Base-by-base conservation (phyloP, 2,113 vertebrate species). In the Nycticorax nycticorax region DNA sequence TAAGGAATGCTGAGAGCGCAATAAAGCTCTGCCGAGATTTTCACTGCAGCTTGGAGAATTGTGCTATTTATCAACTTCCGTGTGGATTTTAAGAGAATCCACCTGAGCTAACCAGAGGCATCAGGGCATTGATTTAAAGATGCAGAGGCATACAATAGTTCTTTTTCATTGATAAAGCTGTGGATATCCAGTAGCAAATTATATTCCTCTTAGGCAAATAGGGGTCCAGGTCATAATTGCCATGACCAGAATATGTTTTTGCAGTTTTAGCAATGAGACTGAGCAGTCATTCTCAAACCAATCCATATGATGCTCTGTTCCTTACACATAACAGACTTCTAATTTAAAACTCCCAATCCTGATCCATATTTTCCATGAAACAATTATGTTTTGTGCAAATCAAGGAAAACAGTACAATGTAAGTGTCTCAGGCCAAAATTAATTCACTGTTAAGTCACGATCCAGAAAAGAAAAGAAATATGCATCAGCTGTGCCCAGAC, bases 1-100 rank as follows among this genome's bases (percentile, higher is more conserved):
- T 60, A 57, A 82, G 53, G 57, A 93, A 82, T 73, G 81, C 66
- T 91, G 56, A 91, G 77, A 96, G 74, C 62, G 93, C 91, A 79
- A 69, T 91, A 89, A 93, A 94, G 64, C 24, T 73, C 79, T 88
- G 87, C 66, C 1, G 2, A 94, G 69, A 50, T 87, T 93, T 94
- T 89, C 53, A 5, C 57, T 72, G 60, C 35, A 60, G 33, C 80
- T 81, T 78, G 56, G 69, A 91, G 89, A 85, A 76, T 17, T 82
- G 87, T 89, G 30, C 81, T 68, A 27, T 88, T 95, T 92, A 52
- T 96, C 84, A 96, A 6, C 35, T 47, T 94, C 39, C 1, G 0
- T 43, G 84, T 74, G 43, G 69, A 71, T 89, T 94, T 93, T 55
- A 82, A 78, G 35, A 83, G 81, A 94, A 57, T 79, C 32, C 47